Percentiles rank a stretch among this genome's conserved stretches.
phyloP scores from a whole-genome alignment of 2,113 vertebrate genomes.

The Hemiscyllium ocellatum region DNA sequence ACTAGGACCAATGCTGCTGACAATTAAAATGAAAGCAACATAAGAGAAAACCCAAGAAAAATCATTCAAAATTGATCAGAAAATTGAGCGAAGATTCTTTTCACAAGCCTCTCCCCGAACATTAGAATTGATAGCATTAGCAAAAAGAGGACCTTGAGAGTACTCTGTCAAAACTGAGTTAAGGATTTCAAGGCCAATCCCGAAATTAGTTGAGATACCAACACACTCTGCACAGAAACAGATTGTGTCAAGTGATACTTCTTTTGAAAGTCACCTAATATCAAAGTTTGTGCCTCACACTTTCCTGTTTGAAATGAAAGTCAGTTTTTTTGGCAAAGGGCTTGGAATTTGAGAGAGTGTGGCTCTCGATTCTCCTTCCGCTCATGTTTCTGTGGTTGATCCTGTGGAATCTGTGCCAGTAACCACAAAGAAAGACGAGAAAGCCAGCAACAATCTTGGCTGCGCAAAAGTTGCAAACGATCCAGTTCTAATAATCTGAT shows the following conservation, averaged over 20 bases:
- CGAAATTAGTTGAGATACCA: neutral
- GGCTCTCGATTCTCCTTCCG: neutral
- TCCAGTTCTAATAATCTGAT: conserved; percentile 4
- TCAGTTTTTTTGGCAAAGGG: conserved; percentile 19
- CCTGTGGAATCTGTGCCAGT: neutral
- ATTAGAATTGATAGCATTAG: neutral
- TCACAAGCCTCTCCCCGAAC: neutral
- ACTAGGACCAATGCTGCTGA: neutral
- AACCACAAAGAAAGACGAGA: conserved; percentile 20
- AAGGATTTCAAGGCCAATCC: conserved; percentile 19
- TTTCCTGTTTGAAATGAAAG: conserved; percentile 26
- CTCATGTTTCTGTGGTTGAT: conserved; percentile 26
- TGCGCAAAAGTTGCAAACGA: neutral
- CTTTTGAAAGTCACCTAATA: conserved; percentile 35
- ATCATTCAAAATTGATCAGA: neutral
- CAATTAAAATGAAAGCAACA: neutral
- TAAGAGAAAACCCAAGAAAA: neutral
- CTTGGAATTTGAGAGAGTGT: conserved; percentile 28
- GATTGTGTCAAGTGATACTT: neutral
- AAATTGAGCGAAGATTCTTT: neutral
- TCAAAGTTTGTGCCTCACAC: neutral
- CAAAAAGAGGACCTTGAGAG: conserved; percentile 11
- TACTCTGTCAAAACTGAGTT: neutral
- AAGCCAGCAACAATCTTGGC: neutral
- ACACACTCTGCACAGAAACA: neutral